Base-by-base conservation (phyloP, 1,140 invertebrate species). In the Thaumatotibia leucotreta region DNA sequence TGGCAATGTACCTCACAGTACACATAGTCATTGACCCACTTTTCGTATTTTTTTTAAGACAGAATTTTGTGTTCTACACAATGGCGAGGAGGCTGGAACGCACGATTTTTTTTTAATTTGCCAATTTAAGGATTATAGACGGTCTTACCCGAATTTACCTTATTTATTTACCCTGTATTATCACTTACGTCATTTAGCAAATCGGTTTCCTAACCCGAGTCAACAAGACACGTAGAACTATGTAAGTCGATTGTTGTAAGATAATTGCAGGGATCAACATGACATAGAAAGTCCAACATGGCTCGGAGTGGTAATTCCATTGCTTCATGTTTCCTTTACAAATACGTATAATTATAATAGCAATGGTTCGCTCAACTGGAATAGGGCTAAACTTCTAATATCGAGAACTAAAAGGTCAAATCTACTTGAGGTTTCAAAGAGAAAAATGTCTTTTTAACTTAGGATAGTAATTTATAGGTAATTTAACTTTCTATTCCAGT, bases 261-360 rank as follows among this genome's bases (percentile, higher is more conserved):
- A 27, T 58, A 58, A 58, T 58, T 58, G 52, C 24, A 58, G n/a
- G 24, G 14, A 58, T 58, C 29, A 58, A 58, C 52, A 58, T 58
- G 52, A n/a, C 52, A 58, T 58, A 58, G 52, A 58, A 58, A 58
- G 52, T 27, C 52, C 8, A 27, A 58, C 52, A 58, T 14, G 23
- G 11, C 24, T 11, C n/a, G 6, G 52, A 58, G 4, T 58, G 23
- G 52, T 58, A 29, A 58, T 58, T 58, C 52, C 24, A 27, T 27
- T n/a, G 11, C 23, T 58, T 29, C 52, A 58, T 24, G 52, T 58
- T 58, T 58, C 52, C 52, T 58, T 58, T 27, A 58, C 52, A 58
- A 58, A 58, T 58, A 31, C 9, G 52, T 27, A 58, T 58, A 58
- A 58, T 58, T 58, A 58, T 29, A 58, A 58, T 58, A 24, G 24